These are phyloP conservation scores for Gyps fulvus DNA, from an alignment of 2,113 vertebrate genomes.

Conservation along the genomic window DNA sequence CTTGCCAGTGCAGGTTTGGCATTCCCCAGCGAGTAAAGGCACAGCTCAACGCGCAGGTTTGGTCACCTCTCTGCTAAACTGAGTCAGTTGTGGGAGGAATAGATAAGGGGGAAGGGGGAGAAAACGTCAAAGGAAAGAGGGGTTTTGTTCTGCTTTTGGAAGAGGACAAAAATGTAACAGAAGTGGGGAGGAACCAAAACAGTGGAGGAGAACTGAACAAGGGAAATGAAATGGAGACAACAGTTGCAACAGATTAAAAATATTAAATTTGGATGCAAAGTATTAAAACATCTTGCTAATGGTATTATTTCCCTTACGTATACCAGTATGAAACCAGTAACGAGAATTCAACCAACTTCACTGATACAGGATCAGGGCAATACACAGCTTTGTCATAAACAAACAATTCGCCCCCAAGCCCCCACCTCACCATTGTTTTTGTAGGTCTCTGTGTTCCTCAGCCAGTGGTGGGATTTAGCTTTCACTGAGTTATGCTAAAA, in stretches of 20 bases:
- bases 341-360: background rate
- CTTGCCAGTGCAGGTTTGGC: background rate
- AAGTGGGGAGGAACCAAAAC: background rate
- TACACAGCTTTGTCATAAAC: background rate
- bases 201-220: background rate
- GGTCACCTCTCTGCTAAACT: background rate
- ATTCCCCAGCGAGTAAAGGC: background rate
- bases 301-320: background rate
- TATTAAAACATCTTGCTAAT: background rate
- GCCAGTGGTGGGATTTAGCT: constrained; percentile 3
- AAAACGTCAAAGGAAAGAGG: background rate
- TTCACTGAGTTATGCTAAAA: background rate
- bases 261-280: background rate
- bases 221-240: background rate
- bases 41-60: background rate
- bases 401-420: background rate
- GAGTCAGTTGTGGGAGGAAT: background rate
- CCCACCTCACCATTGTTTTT: background rate
- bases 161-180: background rate
- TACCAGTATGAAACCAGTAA: background rate
- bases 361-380: background rate
- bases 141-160: background rate
- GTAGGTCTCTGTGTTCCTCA: background rate
- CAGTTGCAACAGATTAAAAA: background rate
- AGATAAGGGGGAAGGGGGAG: background rate